Evolutionary conservation across 2,888 invertebrate genomes (phyloP), one percentile per base, ranked within the genome.

Genomic region (Polietes domitor): DNA sequence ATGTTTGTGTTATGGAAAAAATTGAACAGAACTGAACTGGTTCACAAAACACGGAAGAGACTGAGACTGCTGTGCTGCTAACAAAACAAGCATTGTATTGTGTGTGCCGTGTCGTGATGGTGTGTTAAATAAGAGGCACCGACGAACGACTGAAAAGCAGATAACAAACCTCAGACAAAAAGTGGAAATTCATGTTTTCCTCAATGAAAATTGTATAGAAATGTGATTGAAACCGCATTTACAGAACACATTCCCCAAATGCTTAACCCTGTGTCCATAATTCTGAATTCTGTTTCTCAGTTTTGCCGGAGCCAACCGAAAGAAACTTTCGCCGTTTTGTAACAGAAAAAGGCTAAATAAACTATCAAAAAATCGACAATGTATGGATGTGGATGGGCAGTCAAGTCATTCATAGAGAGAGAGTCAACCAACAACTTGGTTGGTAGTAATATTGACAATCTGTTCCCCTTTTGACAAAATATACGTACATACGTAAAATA

Each of bases 1-100:
- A 58, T 76, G 72, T 81, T 77, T 79, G 68, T 76, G 71, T 83
- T 83, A 78, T 79, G 81, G 84, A 84, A 76, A 84, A 21, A 79
- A 79, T 81, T 84, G 19, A 73, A 78, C 78, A 70, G 75, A 70
- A 63, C 61, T 70, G 73, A 80, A 73, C 77, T 81, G 73, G 68
- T 70, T 77, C 43, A 73, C 53, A 73, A 72, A 78, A 77, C 75
- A 80, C 77, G 80, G 80, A 81, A 81, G 84, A 83, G 65, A 41
- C 65, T 63, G 63, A 68, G 43, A 41, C 43, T 17, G 37, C 43
- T 17, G 37, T 32, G 63, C 32, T 63, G 75, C 74, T 58, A 76
- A 68, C 65, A 77, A 78, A 78, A 75, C 58, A 77, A 75, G 58
- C 77, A 58, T 68, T 78, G 47, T 28, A 37, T n/a, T n/a, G n/a